Evolutionary conservation across 2,797 vertebrate species (phyloP).

Genomic region (Gymnopithys bicolor): DNA sequence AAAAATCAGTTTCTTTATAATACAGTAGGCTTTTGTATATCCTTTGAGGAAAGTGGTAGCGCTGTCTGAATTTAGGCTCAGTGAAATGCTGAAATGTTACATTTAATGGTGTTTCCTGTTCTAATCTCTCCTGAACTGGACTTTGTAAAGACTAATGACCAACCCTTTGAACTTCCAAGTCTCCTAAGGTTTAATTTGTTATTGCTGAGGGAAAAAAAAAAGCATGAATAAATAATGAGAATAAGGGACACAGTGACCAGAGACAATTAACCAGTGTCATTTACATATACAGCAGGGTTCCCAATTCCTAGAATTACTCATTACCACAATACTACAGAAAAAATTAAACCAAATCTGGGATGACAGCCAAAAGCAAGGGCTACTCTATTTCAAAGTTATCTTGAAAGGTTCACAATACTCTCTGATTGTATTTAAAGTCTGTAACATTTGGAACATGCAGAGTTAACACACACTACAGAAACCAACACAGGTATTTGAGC

Average conservation of each 20-base stretch:
- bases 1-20: background rate
- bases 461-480: background rate
- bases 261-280: conserved; percentile 31
- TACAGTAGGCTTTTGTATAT: background rate
- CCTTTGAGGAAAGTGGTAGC: background rate
- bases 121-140: conserved; percentile 31
- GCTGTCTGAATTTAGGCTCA: background rate
- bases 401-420: background rate
- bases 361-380: background rate
- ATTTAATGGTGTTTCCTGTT: conserved; percentile 7
- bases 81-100: background rate
- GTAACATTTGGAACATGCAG: background rate
- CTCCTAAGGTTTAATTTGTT: conserved; percentile 42
- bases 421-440: conserved; percentile 19
- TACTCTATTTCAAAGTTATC: background rate
- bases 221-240: conserved; percentile 57
- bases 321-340: background rate
- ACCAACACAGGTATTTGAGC: background rate
- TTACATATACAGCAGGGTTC: conserved; percentile 15
- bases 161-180: conserved; percentile 20
- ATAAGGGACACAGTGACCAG: background rate
- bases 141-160: conserved; percentile 32
- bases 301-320: conserved; percentile 28
- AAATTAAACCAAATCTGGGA: background rate
- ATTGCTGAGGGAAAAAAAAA: background rate